These are phyloP conservation scores for Erythrolamprus reginae DNA, from an alignment of 2,113 vertebrate genomes.

Conservation along the genomic window DNA sequence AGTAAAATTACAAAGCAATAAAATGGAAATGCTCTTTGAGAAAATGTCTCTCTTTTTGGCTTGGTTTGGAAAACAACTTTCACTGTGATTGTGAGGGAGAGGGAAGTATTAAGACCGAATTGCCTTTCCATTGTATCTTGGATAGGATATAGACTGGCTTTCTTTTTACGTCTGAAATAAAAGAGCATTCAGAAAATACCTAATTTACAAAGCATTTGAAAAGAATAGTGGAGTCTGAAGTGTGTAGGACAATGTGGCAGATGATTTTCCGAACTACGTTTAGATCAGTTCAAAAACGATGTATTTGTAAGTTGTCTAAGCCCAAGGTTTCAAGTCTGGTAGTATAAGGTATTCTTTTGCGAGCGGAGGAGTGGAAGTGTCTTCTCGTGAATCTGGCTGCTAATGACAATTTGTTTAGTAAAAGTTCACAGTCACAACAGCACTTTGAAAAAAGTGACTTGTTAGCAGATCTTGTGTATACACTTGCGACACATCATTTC, in stretches of 20 bases:
- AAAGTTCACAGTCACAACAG: not conserved
- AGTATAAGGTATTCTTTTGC: no score
- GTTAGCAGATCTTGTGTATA: not conserved
- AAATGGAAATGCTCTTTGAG: not conserved
- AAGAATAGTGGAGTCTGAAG: conserved; percentile 19
- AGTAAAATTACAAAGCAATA: not conserved
- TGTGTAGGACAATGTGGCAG: no score
- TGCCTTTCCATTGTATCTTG: conserved; percentile 17
- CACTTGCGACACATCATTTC: not conserved
- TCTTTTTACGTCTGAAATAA: conserved; percentile 19
- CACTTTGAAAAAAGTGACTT: not conserved
- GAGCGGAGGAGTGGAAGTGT: no score
- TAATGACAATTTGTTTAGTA: not conserved
- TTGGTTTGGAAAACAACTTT: not conserved
- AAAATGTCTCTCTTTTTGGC: not conserved
- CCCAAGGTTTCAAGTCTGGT: no score
- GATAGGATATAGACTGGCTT: not conserved
- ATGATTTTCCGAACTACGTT: no score
- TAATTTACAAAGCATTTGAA: conserved; percentile 23
- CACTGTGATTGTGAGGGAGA: no score
- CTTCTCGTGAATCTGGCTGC: no score
- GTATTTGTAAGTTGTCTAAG: no score
- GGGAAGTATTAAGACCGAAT: not conserved
- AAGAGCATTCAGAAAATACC: not conserved
- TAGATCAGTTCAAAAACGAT: no score